Evolutionary conservation across 2,888 invertebrate genomes (phyloP).

Genomic region (Drosophila rubida): DNA sequence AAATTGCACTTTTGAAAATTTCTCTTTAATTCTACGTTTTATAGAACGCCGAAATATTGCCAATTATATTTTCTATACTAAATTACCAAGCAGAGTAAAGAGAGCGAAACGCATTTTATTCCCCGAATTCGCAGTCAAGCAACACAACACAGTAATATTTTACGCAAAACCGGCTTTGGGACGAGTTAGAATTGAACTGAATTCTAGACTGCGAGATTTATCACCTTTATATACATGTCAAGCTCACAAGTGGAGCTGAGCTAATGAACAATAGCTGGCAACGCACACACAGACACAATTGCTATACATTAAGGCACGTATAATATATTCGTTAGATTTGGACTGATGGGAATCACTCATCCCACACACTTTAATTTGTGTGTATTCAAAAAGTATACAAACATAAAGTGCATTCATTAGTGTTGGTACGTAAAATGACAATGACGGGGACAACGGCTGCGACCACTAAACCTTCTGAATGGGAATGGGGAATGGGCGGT

Average conservation of each 20-base stretch:
- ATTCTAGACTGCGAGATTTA: slow-evolving; percentile 59
- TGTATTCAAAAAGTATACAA: slow-evolving; percentile 46
- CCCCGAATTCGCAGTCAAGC: slow-evolving; percentile 35
- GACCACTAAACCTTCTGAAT: slow-evolving; percentile 17
- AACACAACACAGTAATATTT: slow-evolving; percentile 15
- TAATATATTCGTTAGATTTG: slow-evolving; percentile 5
- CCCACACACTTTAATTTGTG: slow-evolving; percentile 56
- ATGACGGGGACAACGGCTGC: slow-evolving; percentile 42
- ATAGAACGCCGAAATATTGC: too few species aligned
- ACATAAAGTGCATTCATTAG: slow-evolving; percentile 52
- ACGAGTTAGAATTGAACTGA: slow-evolving; percentile 72
- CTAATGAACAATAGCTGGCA: slow-evolving; percentile 57
- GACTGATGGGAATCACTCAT: slow-evolving; percentile 56
- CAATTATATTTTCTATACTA: too few species aligned
- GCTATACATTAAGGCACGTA: slow-evolving; percentile 10
- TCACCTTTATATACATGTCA: slow-evolving; percentile 77
- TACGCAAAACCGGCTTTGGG: slow-evolving; percentile 64
- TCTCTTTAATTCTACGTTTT: too few species aligned
- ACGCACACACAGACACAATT: slow-evolving; percentile 32
- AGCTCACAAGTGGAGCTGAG: slow-evolving; percentile 37
- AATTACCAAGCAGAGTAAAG: slow-evolving; percentile 71
- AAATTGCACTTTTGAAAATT: background rate
- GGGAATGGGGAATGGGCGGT: slow-evolving; percentile 38
- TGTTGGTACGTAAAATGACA: slow-evolving; percentile 39
- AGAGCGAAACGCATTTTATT: slow-evolving; percentile 81